These are phyloP conservation scores for Macaria notata DNA, from an alignment of 2,888 invertebrate genomes.

Conservation along the genomic window DNA sequence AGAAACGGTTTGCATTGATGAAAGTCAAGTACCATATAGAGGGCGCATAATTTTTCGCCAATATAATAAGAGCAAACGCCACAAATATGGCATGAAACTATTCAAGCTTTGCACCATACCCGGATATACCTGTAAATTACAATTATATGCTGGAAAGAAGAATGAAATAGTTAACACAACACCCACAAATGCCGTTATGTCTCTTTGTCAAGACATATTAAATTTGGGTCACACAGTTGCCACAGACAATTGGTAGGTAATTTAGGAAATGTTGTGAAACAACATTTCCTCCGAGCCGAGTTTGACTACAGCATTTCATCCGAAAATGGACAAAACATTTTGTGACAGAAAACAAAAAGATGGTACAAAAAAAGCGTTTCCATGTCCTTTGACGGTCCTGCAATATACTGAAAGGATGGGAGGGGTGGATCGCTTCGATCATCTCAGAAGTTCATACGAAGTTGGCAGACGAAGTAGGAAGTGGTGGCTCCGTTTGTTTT, in stretches of 20 bases:
- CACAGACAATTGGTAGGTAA: conserved; percentile 49
- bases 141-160: conserved; percentile 42
- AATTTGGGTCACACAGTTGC: conserved; percentile 41
- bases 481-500: conserved; percentile 23
- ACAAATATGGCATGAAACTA: conserved; percentile 39
- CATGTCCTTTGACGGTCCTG: conserved; percentile 10
- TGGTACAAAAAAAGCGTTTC: conserved; percentile 13
- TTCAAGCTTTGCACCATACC: conserved; percentile 44
- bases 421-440: conserved; percentile 11
- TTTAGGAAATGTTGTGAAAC: too few relatives aligned
- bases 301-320: conserved; percentile 32
- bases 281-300: too few relatives aligned
- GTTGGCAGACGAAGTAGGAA: conserved; percentile 16
- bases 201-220: conserved; percentile 37
- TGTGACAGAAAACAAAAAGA: conserved; percentile 15
- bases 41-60: conserved; percentile 40
- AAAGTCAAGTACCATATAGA: conserved; percentile 38
- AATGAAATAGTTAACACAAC: conserved; percentile 33
- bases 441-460: conserved; percentile 2
- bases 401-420: conserved; percentile 11
- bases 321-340: conserved; percentile 9
- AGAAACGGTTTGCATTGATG: conserved; percentile 40
- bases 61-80: conserved; percentile 39
- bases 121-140: conserved; percentile 42
- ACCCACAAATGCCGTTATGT: conserved; percentile 33